phyloP scores from a whole-genome alignment of 2,113 vertebrate genomes.

The Cebidichthys violaceus region DNA sequence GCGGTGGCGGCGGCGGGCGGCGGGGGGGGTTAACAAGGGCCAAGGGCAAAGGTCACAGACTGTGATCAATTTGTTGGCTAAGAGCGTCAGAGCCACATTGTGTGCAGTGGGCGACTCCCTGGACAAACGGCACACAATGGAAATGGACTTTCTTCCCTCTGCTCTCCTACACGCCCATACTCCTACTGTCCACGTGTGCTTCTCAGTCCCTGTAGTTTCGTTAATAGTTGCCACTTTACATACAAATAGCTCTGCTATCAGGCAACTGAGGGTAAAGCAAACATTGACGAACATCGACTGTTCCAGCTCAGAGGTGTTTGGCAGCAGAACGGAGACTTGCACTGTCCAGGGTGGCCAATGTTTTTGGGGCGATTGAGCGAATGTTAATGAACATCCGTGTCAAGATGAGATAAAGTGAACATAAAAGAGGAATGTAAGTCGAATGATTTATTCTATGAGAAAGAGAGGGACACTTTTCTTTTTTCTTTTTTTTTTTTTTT shows the following conservation, averaged over 20 bases:
- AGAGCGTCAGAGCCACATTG: conserved; percentile 40
- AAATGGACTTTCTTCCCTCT: conserved; percentile 29
- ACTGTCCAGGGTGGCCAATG: not conserved
- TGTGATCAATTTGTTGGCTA: conserved; percentile 74
- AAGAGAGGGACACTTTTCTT: conserved; percentile 14
- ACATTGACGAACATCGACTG: conserved; percentile 16
- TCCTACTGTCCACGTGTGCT: not conserved
- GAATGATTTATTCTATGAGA: not conserved
- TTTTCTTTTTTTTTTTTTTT: conserved; percentile 39
- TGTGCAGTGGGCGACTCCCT: conserved; percentile 18
- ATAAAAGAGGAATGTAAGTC: not conserved
- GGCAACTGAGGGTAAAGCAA: conserved; percentile 5
- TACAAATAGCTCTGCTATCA: not conserved
- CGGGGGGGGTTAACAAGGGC: conserved; percentile 58
- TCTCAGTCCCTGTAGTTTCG: not conserved
- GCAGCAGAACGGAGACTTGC: conserved; percentile 2
- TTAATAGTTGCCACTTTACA: not conserved
- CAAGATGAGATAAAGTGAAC: not conserved
- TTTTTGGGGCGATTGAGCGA: not conserved
- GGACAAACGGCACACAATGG: conserved; percentile 24
- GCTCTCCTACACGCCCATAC: not conserved
- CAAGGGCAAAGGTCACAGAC: conserved; percentile 76
- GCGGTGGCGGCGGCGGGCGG: not conserved
- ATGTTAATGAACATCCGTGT: conserved; percentile 32
- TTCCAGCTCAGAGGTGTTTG: conserved; percentile 12